Percentiles rank a stretch among this genome's conserved stretches.
phyloP scores from a whole-genome alignment of 2,797 vertebrate species.

The Pogonophryne albipinna region DNA sequence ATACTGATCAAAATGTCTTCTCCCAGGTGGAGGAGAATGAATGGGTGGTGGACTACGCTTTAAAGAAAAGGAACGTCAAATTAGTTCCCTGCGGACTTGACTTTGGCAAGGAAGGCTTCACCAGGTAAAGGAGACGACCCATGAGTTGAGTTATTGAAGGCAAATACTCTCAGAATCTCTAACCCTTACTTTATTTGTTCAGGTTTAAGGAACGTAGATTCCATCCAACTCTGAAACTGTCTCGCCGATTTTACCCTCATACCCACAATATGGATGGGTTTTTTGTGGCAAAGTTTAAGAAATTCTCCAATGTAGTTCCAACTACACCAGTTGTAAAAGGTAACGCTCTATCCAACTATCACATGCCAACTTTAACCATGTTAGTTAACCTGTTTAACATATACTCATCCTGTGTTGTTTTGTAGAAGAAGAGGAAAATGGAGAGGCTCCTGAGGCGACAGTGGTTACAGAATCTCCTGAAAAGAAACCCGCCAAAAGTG shows the following conservation, averaged over 20 bases:
- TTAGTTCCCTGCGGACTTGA: conserved; percentile 95
- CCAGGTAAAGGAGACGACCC: conserved; percentile 82
- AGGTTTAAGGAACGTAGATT: conserved; percentile 95
- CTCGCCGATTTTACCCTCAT: conserved; percentile 95
- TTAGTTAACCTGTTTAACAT: conserved; percentile 2
- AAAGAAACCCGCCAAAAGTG: conserved; percentile 59
- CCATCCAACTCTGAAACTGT: conserved; percentile 89
- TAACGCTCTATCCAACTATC: conserved; percentile 35
- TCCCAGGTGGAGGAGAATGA: conserved; percentile 97
- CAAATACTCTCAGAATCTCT: conserved; percentile 2
- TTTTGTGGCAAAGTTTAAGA: conserved; percentile 97
- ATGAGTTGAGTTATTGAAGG: conserved; percentile 4
- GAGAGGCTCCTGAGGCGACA: conserved; percentile 60
- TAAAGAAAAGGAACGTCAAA: conserved; percentile 97
- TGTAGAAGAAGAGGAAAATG: conserved; percentile 60
- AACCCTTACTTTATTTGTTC: not conserved
- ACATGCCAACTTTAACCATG: not conserved
- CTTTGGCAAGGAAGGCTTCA: conserved; percentile 97
- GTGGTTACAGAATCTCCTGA: conserved; percentile 46
- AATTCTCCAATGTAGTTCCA: conserved; percentile 93
- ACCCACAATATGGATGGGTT: conserved; percentile 99
- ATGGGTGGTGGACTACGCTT: conserved; percentile 98
- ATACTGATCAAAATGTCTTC: conserved; percentile 25
- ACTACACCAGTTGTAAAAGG: conserved; percentile 77
- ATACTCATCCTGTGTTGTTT: conserved; percentile 22